Evolutionary conservation across 2,797 vertebrate genomes (phyloP).

Genomic region (Chloroceryle inda): DNA sequence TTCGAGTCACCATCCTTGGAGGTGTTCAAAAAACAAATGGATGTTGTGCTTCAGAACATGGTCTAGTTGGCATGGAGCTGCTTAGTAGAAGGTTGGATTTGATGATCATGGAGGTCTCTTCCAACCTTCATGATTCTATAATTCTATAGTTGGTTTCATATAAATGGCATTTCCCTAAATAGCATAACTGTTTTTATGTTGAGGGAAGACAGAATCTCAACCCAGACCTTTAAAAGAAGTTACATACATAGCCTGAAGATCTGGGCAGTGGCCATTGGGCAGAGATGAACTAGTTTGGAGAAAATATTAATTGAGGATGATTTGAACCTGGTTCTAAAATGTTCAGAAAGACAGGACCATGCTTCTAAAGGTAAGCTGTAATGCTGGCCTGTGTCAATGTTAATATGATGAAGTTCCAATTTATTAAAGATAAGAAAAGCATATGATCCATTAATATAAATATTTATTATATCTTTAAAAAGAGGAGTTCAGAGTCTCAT

Average conservation of each 20-base stretch:
- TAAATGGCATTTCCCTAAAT: not conserved
- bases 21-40: too few species aligned
- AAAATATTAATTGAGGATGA: not conserved
- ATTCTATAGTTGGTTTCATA: not conserved
- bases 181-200: not conserved
- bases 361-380: not conserved
- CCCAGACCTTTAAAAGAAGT: not conserved
- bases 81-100: too few species aligned
- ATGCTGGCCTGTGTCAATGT: not conserved
- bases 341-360: not conserved
- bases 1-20: too few species aligned
- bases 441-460: not conserved
- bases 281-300: not conserved
- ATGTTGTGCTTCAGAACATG: too few species aligned
- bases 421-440: not conserved
- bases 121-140: too few species aligned
- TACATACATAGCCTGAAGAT: not conserved
- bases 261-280: not conserved
- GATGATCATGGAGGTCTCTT: too few species aligned
- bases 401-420: not conserved
- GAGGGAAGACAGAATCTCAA: not conserved
- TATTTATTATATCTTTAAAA: not conserved
- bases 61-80: too few species aligned
- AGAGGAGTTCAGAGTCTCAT: not conserved
- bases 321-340: not conserved